Conservation (phyloP, 2,113 vertebrate genomes). For the Thermophis baileyi region DNA sequence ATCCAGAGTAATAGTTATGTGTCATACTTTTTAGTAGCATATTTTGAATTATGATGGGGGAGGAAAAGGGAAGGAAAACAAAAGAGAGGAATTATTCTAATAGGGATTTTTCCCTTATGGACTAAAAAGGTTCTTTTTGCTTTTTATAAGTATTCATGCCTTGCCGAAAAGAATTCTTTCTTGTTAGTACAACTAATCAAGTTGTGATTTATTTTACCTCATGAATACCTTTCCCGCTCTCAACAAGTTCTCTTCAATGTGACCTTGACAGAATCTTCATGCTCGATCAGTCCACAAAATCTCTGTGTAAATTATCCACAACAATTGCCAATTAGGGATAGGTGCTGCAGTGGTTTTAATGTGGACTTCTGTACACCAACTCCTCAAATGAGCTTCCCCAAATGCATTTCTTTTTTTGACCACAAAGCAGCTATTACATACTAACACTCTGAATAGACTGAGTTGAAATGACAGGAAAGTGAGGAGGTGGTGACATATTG, state of each 20-base stretch:
- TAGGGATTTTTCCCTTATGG: not conserved
- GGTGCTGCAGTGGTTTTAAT: not conserved
- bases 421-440: not conserved
- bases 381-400: not conserved
- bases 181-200: not conserved
- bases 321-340: constrained; percentile 11
- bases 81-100: not conserved
- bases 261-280: not conserved
- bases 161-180: not conserved
- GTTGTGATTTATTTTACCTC: not conserved
- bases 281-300: not conserved
- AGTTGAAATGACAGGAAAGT: not conserved
- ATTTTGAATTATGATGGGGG: not conserved
- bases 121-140: not conserved
- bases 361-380: not conserved
- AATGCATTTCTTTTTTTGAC: constrained; percentile 2
- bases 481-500: not conserved
- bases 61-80: not conserved
- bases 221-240: not conserved
- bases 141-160: not conserved
- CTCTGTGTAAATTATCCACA: not conserved
- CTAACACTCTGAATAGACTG: not conserved
- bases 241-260: not conserved
- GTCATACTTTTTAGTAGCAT: not conserved
- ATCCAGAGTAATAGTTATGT: not conserved